These are phyloP conservation scores for Epizoanthus illoricatus DNA, from an alignment of 92 coral and sea anemone genomes.

Conservation along the genomic window DNA sequence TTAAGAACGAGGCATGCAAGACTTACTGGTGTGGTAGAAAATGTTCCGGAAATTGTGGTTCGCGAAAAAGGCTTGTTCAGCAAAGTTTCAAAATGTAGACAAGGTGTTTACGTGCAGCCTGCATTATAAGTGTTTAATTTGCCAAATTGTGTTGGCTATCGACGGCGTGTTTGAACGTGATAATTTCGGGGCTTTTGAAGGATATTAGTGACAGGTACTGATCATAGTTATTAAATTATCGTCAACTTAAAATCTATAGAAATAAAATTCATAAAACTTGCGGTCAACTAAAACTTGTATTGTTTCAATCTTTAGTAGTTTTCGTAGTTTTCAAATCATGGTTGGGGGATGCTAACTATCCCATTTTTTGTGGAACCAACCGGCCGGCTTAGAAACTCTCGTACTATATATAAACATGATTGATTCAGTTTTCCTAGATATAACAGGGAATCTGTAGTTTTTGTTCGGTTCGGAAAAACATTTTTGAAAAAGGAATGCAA, in stretches of 20 bases:
- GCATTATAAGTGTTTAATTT: too few species aligned
- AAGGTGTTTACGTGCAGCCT: too few species aligned
- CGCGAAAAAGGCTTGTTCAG: too few species aligned
- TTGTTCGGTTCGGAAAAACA: background rate
- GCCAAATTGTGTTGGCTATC: too few species aligned
- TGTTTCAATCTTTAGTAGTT: conserved; percentile 1
- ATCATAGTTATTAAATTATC: background rate
- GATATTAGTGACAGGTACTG: background rate
- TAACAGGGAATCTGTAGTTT: background rate
- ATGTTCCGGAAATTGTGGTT: too few species aligned
- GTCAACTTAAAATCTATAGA: background rate
- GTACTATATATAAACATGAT: too few species aligned
- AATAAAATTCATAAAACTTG: background rate
- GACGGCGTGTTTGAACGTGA: background rate
- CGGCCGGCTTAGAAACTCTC: background rate
- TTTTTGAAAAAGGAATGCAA: background rate
- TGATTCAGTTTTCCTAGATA: background rate
- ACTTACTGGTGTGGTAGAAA: too few species aligned
- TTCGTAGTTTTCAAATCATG: background rate
- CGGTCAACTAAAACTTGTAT: background rate
- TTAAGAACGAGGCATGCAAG: too few species aligned
- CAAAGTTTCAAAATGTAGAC: too few species aligned
- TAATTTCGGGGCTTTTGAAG: background rate
- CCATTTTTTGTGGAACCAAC: background rate
- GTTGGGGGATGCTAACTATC: background rate